Conservation (phyloP, 2,797 vertebrate genomes). For the Chromobotia macracanthus region DNA sequence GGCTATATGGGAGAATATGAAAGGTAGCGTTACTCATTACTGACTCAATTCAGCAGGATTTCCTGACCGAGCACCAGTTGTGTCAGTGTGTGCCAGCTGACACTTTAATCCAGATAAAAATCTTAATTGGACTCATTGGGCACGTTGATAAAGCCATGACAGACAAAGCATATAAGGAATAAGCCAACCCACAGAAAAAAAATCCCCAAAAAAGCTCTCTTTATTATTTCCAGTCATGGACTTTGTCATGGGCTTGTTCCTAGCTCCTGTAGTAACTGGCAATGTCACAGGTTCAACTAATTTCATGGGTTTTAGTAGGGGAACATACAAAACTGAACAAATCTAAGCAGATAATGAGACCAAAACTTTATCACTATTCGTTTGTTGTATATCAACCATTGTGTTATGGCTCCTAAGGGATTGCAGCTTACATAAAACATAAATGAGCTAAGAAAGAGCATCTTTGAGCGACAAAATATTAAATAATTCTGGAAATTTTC, state of each 20-base stretch:
- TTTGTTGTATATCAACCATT: not conserved
- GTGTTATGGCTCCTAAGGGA: too few relatives aligned
- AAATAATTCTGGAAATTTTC: not conserved
- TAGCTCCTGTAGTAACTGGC: not conserved
- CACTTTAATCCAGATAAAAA: conserved; percentile 30
- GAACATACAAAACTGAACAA: not conserved
- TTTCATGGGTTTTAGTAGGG: not conserved
- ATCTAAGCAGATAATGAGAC: too few relatives aligned
- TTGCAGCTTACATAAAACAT: conserved; percentile 13
- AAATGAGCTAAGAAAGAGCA: not conserved
- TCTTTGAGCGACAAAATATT: not conserved
- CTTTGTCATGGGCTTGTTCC: not conserved
- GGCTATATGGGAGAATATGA: conserved; percentile 21
- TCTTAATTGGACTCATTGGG: conserved; percentile 16
- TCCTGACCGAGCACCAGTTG: not conserved
- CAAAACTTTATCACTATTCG: not conserved
- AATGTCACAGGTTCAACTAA: not conserved
- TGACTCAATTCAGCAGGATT: conserved; percentile 11
- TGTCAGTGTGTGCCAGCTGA: not conserved
- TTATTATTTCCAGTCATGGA: not conserved
- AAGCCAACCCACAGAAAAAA: conserved; percentile 1
- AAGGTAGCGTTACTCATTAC: conserved; percentile 17
- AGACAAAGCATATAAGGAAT: not conserved
- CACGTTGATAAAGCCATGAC: conserved; percentile 1
- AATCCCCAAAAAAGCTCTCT: not conserved